Evolutionary conservation across 1,140 invertebrate species (phyloP), one percentile per base, ranked within the genome.

Genomic region (Aphelenchoides besseyi): DNA sequence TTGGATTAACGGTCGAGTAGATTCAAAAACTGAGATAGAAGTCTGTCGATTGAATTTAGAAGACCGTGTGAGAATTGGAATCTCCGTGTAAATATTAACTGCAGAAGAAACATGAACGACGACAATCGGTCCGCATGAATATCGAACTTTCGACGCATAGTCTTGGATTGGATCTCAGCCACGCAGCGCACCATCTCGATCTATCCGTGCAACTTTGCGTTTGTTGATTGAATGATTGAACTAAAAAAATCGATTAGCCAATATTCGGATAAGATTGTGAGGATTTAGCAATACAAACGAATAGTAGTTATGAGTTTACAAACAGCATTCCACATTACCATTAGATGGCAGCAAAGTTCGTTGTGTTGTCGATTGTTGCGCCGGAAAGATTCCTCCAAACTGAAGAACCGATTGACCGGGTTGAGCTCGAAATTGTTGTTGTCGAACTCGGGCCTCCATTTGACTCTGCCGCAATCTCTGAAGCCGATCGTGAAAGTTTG

Each of bases 101-200:
- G 41, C 12, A 23, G 41, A 23, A 48, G 12, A 12, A 48, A 48
- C 41, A 48, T 12, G 23, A 48, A 48, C 41, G 41, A 48, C 41
- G 23, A 61, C 79, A 81, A 70, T 81, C 82, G 9, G 73, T 69
- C 18, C 74, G 64, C 79, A 81, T 81, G 75, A 78, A 81, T 37
- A 81, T 77, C 29, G 82, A 64, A 3, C 81, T 84, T 12, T 70
- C 73, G 16, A 67, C 55, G 48, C 80, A 82, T 32, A 82, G 67
- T 32, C 33, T 41, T 0, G 81, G 79, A 16, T 78, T 71, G 2
- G 52, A 53, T 9, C 59, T 69, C 23, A 82, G 68, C 80, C 80
- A 82, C 37, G 70, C 48, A 26, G 2, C 55, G 70, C 77, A 82
- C 80, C 80, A 82, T 30, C 70, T 35, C 2, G 81, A 75, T 28